Base-by-base conservation (phyloP, 2,113 vertebrate genomes). In the Atlantisia rogersi region DNA sequence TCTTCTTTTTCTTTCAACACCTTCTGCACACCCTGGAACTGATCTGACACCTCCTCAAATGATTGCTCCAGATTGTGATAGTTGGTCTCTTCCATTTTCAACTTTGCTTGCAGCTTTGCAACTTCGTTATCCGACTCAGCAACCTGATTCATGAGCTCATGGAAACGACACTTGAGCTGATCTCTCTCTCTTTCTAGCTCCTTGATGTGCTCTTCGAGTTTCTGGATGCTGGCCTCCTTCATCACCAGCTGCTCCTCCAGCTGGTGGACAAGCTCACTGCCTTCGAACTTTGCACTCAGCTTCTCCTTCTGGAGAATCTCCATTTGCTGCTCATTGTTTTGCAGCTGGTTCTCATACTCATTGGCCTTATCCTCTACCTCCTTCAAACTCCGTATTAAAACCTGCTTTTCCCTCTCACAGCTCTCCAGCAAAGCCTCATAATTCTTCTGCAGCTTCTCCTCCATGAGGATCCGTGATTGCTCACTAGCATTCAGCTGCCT, bases 121-220 rank as follows among this genome's bases (percentile, higher is more conserved):
- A 99, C 97, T 79, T 99, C 98, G 0, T 98, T 97, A 81, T 99
- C 98, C 0, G 99, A 99, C 93, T 98, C 97, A 0, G 98, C 92
- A 6, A 99, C 98, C 64, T 99, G 99, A 93, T 99, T 98, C 75
- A 98, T 97, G 86, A 99, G 98, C 96, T 99, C 99, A 11, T 99
- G 99, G 95, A 99, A 99, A 7, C 98, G 98, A 70, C 98, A 99
- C 5, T 98, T 98, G 28, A 99, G 98, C 75, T 98, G 98, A 70
- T 98, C 97, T 76, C 98, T 98, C 95, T 99, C 99, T 8, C 98
- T 98, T 58, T 98, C 98, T 0, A 99, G 98, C 73, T 98, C 97
- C 74, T 97, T 98, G 55, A 99, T 98, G 15, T 98, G 98, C 92
- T 99, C 98, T 0, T 98, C 98, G 3, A 99, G 97, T 46, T 98